Evolutionary conservation across 2,113 vertebrate species (phyloP).

Genomic region (Lates calcarifer): DNA sequence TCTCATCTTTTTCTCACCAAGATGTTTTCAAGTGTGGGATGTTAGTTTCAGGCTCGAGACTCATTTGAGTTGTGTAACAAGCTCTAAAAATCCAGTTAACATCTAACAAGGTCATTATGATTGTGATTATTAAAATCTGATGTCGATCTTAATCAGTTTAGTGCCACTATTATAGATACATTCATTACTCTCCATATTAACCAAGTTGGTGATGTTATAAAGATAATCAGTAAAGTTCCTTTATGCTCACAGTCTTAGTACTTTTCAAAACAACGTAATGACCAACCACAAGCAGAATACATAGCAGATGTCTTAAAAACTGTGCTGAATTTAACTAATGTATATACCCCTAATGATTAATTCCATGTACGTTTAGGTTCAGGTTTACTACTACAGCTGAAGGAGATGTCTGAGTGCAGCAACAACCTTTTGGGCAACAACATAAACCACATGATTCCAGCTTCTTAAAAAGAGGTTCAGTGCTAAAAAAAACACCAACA

Average conservation of each 20-base stretch:
- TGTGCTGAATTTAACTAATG: neutral
- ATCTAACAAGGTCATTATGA: slow-evolving; percentile 26
- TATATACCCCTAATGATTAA: neutral
- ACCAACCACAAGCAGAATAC: neutral
- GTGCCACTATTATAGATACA: neutral
- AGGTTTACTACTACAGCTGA: neutral
- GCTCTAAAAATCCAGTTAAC: slow-evolving; percentile 28
- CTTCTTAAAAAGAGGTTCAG: neutral
- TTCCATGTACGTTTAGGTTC: neutral
- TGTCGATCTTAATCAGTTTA: slow-evolving; percentile 21
- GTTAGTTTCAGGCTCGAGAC: slow-evolving; percentile 21
- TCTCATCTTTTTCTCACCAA: slow-evolving; percentile 18
- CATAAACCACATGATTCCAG: neutral
- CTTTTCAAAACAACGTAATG: neutral
- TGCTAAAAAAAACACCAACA: neutral
- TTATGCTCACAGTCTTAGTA: neutral
- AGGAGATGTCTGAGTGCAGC: neutral
- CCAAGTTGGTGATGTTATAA: neutral
- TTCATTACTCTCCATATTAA: neutral
- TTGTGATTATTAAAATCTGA: slow-evolving; percentile 19
- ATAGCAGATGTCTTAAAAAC: neutral
- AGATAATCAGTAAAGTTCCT: neutral
- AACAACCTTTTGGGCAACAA: neutral
- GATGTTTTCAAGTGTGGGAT: slow-evolving; percentile 18
- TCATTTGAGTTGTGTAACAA: slow-evolving; percentile 29